A percentile compares a stretch with the other conserved stretches of the same genome.
These are phyloP conservation scores for Alviniconcha marisindica DNA, from an alignment of 1,140 invertebrate species.

Conservation along the genomic window DNA sequence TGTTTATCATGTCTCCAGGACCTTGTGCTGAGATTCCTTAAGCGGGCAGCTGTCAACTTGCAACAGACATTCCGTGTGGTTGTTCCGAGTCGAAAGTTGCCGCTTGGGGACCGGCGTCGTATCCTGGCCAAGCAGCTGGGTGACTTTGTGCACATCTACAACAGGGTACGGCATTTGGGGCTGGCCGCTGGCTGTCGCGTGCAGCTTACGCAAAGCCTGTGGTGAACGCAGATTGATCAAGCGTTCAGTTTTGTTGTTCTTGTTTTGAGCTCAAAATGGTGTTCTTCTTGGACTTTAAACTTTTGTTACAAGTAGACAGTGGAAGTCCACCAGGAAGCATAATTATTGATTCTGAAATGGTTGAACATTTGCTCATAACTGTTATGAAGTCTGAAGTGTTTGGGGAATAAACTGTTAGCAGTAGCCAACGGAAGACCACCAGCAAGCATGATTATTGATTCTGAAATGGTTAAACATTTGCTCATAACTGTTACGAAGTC, in stretches of 20 bases:
- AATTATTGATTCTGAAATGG: too few relatives aligned
- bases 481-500: too few relatives aligned
- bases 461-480: too few relatives aligned
- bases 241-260: background rate
- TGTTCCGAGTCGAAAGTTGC: conserved; percentile 84
- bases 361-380: too few relatives aligned
- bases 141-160: conserved; percentile 93
- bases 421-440: too few relatives aligned
- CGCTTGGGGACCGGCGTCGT: conserved; percentile 89
- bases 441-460: too few relatives aligned
- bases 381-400: too few relatives aligned
- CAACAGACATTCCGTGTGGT: conserved; percentile 86
- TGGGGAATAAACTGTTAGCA: too few relatives aligned
- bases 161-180: conserved; percentile 79
- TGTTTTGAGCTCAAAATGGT: background rate
- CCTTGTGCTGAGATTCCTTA: conserved; percentile 85
- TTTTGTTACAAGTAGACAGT: too few relatives aligned
- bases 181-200: background rate
- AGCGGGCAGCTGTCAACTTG: conserved; percentile 86
- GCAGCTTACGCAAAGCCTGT: background rate
- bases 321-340: too few relatives aligned
- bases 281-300: background rate
- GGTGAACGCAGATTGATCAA: background rate
- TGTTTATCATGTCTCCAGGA: conserved; percentile 76
- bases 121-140: conserved; percentile 94